Percentiles rank a stretch among this genome's conserved stretches.
Conservation (phyloP, 2,797 vertebrate genomes). For the Rhinatrema bivittatum region DNA sequence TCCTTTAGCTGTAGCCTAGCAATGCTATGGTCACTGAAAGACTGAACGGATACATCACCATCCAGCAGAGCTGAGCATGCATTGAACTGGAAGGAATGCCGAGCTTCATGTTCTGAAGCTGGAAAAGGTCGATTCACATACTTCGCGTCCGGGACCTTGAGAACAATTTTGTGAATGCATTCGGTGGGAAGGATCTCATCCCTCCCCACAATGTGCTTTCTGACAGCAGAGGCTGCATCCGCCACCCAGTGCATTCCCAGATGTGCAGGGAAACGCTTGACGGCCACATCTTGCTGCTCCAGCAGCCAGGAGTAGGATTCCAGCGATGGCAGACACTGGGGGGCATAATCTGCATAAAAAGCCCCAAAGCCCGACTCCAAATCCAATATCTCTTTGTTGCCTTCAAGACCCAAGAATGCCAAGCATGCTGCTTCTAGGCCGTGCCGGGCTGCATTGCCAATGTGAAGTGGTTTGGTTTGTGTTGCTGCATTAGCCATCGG, state of each 20-base stretch:
- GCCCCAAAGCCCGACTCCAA: conserved; percentile 70
- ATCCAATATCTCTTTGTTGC: conserved; percentile 76
- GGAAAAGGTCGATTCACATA: conserved; percentile 78
- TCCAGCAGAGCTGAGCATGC: conserved; percentile 78
- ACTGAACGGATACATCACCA: conserved; percentile 52
- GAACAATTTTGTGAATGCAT: conserved; percentile 54
- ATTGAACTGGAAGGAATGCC: conserved; percentile 89
- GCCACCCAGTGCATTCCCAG: conserved; percentile 87
- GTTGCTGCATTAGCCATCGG: conserved; percentile 88
- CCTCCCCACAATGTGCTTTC: conserved; percentile 46
- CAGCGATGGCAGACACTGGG: conserved; percentile 45
- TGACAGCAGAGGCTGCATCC: conserved; percentile 65
- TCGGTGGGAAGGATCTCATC: conserved; percentile 34
- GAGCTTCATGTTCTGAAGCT: conserved; percentile 76
- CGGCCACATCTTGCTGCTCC: conserved; percentile 79
- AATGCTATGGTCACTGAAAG: conserved; percentile 54
- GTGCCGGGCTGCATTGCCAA: conserved; percentile 73
- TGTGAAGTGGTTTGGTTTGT: conserved; percentile 84
- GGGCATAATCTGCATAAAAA: conserved; percentile 79
- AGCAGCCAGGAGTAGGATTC: conserved; percentile 71
- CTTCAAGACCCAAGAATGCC: conserved; percentile 73
- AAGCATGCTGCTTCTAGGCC: conserved; percentile 82
- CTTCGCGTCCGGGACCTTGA: conserved; percentile 71
- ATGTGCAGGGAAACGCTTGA: conserved; percentile 85
- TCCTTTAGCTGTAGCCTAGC: conserved; percentile 50